Base-by-base conservation (phyloP, 2,888 invertebrate species). In the Fragum fragum region DNA sequence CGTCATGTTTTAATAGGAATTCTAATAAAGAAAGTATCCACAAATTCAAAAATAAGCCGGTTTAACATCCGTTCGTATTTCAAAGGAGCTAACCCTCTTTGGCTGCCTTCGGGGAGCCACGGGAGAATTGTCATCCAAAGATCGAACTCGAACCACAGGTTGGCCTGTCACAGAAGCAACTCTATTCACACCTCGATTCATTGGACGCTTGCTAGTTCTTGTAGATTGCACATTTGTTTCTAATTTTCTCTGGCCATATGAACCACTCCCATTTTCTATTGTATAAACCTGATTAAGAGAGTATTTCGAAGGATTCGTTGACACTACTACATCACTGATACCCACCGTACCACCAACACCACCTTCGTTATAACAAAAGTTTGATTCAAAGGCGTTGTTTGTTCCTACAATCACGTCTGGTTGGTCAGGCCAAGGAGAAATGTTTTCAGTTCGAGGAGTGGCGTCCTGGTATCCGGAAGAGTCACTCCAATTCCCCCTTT, bases 351-450 rank as follows among this genome's bases (percentile, higher is more conserved):
- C 21, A 14, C 23, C 7, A 52, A 32, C 52, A 28, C 32, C 52
- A 18, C 28, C 61, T 11, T n/a, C 26, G 2, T 21, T 57, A 36
- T 47, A 55, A 52, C 77, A 81, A 66, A 89, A 89, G 68, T 89
- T 81, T 14, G 88, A 84, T 79, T 89, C 89, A 69, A 89, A 89
- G 3, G 87, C 79, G 47, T 83, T 63, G 47, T 86, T 80, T 36
- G 63, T 36, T 14, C 70, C 63, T 16, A 57, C 53, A 3, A 77
- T 52, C 26, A 71, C 61, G 6, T 79, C 81, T 11, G 84, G 79
- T 39, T 68, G 76, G 16, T 85, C 81, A 3, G 88, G 87, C 87
- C 88, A 88, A 2, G 88, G 86, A 1, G 83, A 84, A 18, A 71
- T n/a, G 16, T 74, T 74, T 52, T 72, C 68, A n/a, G 57, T 52